These are phyloP conservation scores for Xanthorhoe designata DNA, from an alignment of 2,888 invertebrate genomes.

Conservation along the genomic window DNA sequence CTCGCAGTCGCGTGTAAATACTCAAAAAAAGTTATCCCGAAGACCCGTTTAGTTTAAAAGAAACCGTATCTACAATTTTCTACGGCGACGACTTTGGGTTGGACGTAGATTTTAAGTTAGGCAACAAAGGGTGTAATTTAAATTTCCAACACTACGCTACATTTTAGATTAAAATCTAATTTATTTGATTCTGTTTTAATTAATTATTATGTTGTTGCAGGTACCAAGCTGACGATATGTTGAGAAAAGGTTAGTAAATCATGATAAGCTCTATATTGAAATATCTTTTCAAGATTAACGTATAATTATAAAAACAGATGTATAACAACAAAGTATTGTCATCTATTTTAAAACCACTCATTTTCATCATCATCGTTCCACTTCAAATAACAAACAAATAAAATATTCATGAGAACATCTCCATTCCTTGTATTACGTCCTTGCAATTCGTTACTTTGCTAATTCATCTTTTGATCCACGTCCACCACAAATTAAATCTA, in stretches of 20 bases:
- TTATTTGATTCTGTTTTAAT: constrained; percentile 18
- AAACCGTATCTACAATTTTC: neutral
- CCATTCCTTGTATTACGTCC: constrained; percentile 4
- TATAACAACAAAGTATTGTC: too few relatives aligned
- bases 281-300: too few relatives aligned
- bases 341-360: too few relatives aligned
- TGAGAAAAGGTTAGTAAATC: constrained; percentile 71
- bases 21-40: neutral
- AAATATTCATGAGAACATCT: constrained; percentile 3
- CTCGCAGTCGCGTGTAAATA: neutral
- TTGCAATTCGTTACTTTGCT: constrained; percentile 10
- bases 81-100: too few relatives aligned
- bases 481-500: constrained; percentile 25
- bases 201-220: constrained; percentile 67
- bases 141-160: neutral
- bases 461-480: constrained; percentile 26
- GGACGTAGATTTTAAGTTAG: too few relatives aligned
- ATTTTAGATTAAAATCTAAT: neutral
- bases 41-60: neutral
- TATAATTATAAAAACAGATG: neutral
- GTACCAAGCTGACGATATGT: constrained; percentile 71
- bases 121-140: too few relatives aligned
- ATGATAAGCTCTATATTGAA: neutral
- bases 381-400: constrained; percentile 3
- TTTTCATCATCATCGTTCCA: neutral